A percentile compares a stretch with the other conserved stretches of the same genome.
Conservation (phyloP, 2,113 vertebrate genomes). For the Ochotona curzoniae region DNA sequence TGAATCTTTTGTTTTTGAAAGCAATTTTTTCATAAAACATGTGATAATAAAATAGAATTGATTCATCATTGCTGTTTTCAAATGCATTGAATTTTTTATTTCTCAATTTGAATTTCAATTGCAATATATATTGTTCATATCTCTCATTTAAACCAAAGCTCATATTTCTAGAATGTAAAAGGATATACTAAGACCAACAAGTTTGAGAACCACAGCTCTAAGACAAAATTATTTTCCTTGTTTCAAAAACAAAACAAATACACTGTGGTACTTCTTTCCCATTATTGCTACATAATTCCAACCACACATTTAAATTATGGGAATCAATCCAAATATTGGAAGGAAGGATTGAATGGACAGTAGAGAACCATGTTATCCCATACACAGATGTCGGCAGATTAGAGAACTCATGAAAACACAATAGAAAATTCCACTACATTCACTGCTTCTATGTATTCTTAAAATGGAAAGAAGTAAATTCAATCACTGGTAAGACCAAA, state of each 20-base stretch:
- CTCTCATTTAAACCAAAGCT: constrained; percentile 19
- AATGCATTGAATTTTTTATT: not conserved
- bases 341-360: not conserved
- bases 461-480: not conserved
- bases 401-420: not conserved
- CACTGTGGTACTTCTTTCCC: not conserved
- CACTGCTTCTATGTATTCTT: not conserved
- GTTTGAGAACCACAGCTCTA: constrained; percentile 48
- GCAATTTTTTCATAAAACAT: not conserved
- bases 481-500: not conserved
- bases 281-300: not conserved
- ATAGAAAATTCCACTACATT: not conserved
- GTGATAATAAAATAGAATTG: constrained; percentile 10
- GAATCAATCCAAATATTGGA: constrained; percentile 7
- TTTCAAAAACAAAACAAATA: not conserved
- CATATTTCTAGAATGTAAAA: not conserved
- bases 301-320: constrained; percentile 22
- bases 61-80: constrained; percentile 21
- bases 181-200: not conserved
- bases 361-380: too few species aligned
- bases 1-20: not conserved
- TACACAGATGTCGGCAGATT: not conserved
- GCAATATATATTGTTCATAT: not conserved
- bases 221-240: not conserved
- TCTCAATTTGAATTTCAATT: constrained; percentile 45